Percentiles rank a stretch among this genome's conserved stretches.
These are phyloP conservation scores for Thereuonema tuberculata DNA, from an alignment of 1,140 invertebrate species.

Conservation along the genomic window DNA sequence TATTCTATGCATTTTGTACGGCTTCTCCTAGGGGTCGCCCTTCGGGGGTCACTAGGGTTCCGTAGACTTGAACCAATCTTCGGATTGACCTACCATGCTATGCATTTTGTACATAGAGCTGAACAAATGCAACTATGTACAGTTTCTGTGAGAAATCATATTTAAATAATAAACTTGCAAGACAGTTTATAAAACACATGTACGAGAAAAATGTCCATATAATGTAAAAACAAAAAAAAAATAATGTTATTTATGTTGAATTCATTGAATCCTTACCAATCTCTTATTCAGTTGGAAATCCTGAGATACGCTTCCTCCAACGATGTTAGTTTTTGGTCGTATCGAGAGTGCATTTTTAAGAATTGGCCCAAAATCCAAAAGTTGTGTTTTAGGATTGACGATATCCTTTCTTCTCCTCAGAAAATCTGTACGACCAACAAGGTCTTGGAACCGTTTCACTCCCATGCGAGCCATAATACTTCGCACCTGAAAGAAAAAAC, in stretches of 20 bases:
- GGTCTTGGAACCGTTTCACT: slow-evolving; percentile 74
- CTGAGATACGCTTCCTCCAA: slow-evolving; percentile 71
- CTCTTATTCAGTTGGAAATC: slow-evolving; percentile 86
- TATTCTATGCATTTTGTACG: no score
- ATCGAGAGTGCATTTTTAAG: slow-evolving; percentile 79
- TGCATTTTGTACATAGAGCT: no score
- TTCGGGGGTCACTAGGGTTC: no score
- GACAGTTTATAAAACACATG: no score
- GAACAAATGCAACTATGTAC: no score
- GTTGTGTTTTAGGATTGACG: slow-evolving; percentile 60
- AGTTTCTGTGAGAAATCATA: no score
- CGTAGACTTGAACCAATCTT: no score
- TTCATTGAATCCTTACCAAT: slow-evolving; percentile 30
- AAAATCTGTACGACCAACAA: slow-evolving; percentile 87
- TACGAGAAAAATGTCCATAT: no score
- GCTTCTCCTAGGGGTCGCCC: no score
- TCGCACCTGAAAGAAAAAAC: slow-evolving; percentile 45
- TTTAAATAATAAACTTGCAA: no score
- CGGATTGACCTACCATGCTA: no score
- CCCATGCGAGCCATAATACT: slow-evolving; percentile 80
- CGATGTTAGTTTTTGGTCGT: slow-evolving; percentile 74
- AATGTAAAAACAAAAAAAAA: no score
- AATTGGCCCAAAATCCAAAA: slow-evolving; percentile 70
- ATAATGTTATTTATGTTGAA: not conserved
- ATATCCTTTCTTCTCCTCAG: slow-evolving; percentile 45